Base-by-base conservation (phyloP, 2,888 invertebrate species). In the Flabesymbios commensalis region DNA sequence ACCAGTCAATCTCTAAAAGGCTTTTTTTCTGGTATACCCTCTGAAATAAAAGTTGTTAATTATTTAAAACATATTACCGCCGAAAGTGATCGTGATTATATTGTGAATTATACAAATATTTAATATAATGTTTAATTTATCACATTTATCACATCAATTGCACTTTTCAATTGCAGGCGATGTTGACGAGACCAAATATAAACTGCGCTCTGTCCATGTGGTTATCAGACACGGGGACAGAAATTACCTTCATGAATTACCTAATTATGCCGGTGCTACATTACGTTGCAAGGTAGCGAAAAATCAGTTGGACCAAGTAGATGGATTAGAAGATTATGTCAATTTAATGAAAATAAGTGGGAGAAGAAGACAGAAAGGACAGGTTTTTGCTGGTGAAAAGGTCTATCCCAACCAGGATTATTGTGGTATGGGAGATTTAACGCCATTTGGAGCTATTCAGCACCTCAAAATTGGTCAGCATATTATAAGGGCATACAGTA, bases 141-240 rank as follows among this genome's bases (percentile, higher is more conserved):
- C n/a, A n/a, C n/a, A n/a, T n/a, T n/a, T n/a, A n/a, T n/a, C n/a
- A n/a, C n/a, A n/a, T n/a, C n/a, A n/a, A n/a, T n/a, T n/a, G n/a
- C n/a, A n/a, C n/a, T n/a, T n/a, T n/a, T n/a, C n/a, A n/a, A n/a
- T 45, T 45, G 10, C 22, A 49, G 49, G 49, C 14, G 29, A 26
- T 7, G 49, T 49, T 26, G 26, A 28, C 7, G 14, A 26, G 29
- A 32, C 36, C 54, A 60, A 64, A 36, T 72, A 66, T 55, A 55
- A 56, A 17, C 67, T 80, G n/a, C 53, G 67, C 41, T 64, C 72
- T 24, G 77, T 76, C 1, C 74, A 77, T 43, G 67, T 77, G 2
- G 64, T 94, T 51, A 89, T 92, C 3, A 86, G 95, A 19, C 95
- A 95, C 78, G 95, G 95, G 0, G 94, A 94, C 79, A 85, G 95